Evolutionary conservation across 2,888 invertebrate genomes (phyloP).

Genomic region (Metacarcinus magister): DNA sequence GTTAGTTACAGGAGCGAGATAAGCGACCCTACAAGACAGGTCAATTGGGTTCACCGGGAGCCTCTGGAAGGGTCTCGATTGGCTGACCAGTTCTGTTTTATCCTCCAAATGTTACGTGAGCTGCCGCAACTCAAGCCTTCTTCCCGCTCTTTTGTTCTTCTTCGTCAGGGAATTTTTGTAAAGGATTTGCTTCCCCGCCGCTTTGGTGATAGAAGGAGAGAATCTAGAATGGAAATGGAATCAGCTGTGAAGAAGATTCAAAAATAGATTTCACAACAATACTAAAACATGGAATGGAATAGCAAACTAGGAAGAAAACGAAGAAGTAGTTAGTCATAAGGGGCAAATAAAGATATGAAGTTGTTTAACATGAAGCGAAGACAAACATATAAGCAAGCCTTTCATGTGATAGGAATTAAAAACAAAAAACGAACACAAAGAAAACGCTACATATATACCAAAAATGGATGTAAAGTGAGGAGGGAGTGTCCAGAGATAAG

Average conservation of each 20-base stretch:
- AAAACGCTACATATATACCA: not conserved
- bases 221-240: slow-evolving; percentile 36
- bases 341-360: not conserved
- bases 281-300: not conserved
- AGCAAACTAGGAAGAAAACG: not conserved
- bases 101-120: slow-evolving; percentile 37
- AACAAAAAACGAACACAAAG: not conserved
- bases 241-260: not conserved
- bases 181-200: slow-evolving; percentile 1
- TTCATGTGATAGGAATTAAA: not conserved
- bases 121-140: not conserved
- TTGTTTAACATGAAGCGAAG: not conserved
- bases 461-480: slow-evolving; percentile 26
- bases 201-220: not conserved
- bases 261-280: not conserved
- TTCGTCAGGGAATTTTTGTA: not conserved
- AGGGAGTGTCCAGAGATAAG: not conserved
- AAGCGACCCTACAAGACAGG: slow-evolving; percentile 73
- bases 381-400: not conserved
- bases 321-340: not conserved
- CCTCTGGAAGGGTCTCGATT: slow-evolving; percentile 51
- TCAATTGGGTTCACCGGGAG: slow-evolving; percentile 63
- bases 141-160: slow-evolving; percentile 45
- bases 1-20: slow-evolving; percentile 75
- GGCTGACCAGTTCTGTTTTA: slow-evolving; percentile 1